Evolutionary conservation across 2,797 vertebrate genomes (phyloP).

Genomic region (Eulemur mongoz): DNA sequence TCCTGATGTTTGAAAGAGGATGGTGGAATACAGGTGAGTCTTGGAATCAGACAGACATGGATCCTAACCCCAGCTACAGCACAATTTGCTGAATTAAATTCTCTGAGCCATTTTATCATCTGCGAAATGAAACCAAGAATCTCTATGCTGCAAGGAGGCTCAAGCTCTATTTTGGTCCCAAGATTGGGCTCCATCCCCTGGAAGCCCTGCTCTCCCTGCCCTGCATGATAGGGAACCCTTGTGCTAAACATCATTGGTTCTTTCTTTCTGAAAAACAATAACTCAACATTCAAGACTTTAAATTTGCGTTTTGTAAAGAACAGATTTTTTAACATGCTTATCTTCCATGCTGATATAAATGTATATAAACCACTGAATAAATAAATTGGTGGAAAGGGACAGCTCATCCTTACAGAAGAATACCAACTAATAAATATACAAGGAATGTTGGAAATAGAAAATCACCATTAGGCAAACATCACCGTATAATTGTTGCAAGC

Average conservation of each 20-base stretch:
- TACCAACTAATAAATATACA: not conserved
- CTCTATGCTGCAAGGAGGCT: not conserved
- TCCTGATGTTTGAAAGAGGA: not conserved
- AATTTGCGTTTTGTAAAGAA: not conserved
- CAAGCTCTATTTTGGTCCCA: not conserved
- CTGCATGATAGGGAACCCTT: not conserved
- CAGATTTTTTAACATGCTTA: not conserved
- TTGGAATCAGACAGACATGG: not conserved
- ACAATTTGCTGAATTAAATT: not conserved
- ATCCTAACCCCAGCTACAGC: not conserved
- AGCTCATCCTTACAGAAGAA: conserved; percentile 7
- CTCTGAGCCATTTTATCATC: not conserved
- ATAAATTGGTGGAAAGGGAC: not conserved
- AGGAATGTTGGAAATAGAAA: conserved; percentile 19
- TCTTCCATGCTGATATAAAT: conserved; percentile 4
- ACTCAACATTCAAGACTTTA: conserved; percentile 24
- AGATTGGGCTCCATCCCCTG: not conserved
- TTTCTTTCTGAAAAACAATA: not conserved
- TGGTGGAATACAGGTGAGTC: not conserved
- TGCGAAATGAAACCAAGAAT: conserved; percentile 21
- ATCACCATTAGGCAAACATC: not conserved
- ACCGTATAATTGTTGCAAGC: not conserved
- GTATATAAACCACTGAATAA: conserved; percentile 21
- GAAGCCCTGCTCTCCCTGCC: not conserved
- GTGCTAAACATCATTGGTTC: not conserved